Base-by-base conservation (phyloP, 2,113 vertebrate species). In the Semnornis frantzii region DNA sequence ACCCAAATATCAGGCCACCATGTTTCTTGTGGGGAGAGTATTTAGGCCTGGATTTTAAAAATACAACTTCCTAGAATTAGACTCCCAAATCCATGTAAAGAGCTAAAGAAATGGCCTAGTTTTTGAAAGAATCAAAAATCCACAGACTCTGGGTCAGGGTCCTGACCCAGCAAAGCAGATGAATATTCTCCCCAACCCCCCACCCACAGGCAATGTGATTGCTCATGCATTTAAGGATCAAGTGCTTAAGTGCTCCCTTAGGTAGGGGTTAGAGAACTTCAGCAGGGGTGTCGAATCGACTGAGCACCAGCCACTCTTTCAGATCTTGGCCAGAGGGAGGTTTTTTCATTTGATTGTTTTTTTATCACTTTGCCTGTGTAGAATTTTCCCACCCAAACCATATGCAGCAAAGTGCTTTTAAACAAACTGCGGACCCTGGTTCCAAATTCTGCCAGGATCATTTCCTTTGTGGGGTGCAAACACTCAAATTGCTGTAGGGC, bases 191-290 rank as follows among this genome's bases (percentile, higher is more conserved):
- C 33, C 60, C 68, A 46, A 1, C 57, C 69, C 65, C 79, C 52
- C 12, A 46, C 60, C 92, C 90, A 0, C 15, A 75, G 92, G 93
- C 90, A 65, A 58, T 0, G 1, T 8, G 79, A 59, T 23, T 85
- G 82, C 87, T 93, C 73, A 50, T 77, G 89, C 94, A 81, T 92
- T 91, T 85, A 80, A 87, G 34, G 65, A 69, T 89, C 3, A 93
- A 92, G 85, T 74, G 89, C 89, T 94, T 96, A 95, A 94, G 91
- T 95, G 91, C 75, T 92, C 87, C 91, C 37, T 4, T 85, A 89
- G 92, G 87, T 81, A 82, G 20, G 54, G 72, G 89, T 71, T 91
- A 77, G 72, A 60, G 62, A 91, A 89, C 87, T 73, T 80, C 80
- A 82, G 71, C 27, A 42, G 28, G 82, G 82, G 65, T 66, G 72